phyloP scores from a whole-genome alignment of 2,113 vertebrate species.

The Gallinago media region DNA sequence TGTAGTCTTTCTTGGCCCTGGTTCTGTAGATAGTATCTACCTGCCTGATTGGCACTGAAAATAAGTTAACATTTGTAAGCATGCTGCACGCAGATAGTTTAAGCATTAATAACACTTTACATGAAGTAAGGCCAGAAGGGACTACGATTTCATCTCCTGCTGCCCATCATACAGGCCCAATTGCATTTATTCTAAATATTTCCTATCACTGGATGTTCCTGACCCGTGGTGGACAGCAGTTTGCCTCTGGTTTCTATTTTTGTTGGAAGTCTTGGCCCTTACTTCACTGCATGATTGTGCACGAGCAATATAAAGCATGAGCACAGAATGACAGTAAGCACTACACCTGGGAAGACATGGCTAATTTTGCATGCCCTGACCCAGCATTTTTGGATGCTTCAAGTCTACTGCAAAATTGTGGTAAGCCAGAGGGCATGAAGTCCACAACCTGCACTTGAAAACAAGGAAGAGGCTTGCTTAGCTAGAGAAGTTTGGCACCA shows the following conservation, averaged over 20 bases:
- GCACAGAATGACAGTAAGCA: neutral
- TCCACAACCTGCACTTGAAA: neutral
- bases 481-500: neutral
- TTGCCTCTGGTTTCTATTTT: neutral
- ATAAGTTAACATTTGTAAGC: neutral
- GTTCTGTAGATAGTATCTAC: constrained; percentile 50
- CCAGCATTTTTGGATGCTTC: neutral
- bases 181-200: neutral
- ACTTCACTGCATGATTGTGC: neutral
- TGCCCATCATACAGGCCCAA: neutral
- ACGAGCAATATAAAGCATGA: neutral
- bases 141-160: neutral
- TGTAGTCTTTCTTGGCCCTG: constrained; percentile 38
- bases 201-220: neutral
- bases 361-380: neutral
- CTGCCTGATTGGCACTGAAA: neutral
- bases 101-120: accelerated
- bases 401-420: neutral
- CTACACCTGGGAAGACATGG: neutral
- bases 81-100: neutral
- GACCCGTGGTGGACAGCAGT: neutral
- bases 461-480: neutral
- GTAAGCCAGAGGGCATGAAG: neutral
- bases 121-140: neutral
- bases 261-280: neutral